Percentiles rank a stretch among this genome's conserved stretches.
Conservation (phyloP, 2,797 vertebrate species). For the Streptopelia turtur region DNA sequence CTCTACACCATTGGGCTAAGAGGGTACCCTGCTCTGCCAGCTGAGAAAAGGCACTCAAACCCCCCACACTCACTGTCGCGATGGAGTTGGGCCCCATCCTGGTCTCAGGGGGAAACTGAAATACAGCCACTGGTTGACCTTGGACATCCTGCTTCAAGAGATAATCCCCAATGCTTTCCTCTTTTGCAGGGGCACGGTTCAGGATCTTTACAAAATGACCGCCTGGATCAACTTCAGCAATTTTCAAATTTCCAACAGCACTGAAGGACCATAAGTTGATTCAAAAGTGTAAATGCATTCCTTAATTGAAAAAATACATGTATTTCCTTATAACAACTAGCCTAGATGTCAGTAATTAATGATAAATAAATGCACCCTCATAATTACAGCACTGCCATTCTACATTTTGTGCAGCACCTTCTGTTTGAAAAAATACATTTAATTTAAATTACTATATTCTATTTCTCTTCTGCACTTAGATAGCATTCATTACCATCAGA, state of each 20-base stretch:
- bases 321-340: background rate
- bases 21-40: background rate
- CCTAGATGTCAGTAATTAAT: background rate
- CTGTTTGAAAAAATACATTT: background rate
- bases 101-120: constrained; percentile 42
- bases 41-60: background rate
- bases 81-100: constrained; percentile 40
- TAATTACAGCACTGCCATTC: background rate
- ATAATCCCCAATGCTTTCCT: constrained; percentile 58
- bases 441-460: background rate
- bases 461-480: background rate
- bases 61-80: constrained; percentile 53
- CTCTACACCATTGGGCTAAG: background rate
- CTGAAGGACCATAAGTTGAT: constrained; percentile 32
- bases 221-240: constrained; percentile 53
- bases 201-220: constrained; percentile 64
- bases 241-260: constrained; percentile 63
- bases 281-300: background rate
- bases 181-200: constrained; percentile 59
- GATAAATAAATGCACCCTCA: background rate
- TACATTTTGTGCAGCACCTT: background rate
- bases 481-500: background rate
- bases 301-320: background rate
- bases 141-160: constrained; percentile 69
- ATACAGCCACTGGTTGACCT: constrained; percentile 40